A percentile compares a stretch with the other conserved stretches of the same genome.
Conservation (phyloP, 2,797 vertebrate species). For the Eulemur coronatus region DNA sequence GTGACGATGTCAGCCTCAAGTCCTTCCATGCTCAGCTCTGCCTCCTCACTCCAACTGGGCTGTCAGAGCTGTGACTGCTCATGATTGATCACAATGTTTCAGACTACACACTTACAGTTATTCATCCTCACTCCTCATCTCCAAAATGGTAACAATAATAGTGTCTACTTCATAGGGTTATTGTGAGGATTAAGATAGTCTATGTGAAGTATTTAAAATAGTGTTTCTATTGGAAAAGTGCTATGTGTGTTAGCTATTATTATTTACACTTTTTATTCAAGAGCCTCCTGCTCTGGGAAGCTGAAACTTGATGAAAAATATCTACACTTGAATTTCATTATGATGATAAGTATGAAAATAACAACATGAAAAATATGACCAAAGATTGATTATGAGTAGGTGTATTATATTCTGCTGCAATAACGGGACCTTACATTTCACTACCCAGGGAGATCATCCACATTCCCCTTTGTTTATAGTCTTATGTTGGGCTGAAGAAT, state of each 20-base stretch:
- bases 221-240: background rate
- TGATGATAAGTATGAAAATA: background rate
- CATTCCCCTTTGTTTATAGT: constrained; percentile 58
- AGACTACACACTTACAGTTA: background rate
- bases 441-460: background rate
- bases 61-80: accelerated
- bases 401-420: constrained; percentile 17
- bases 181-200: background rate
- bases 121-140: background rate
- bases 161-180: background rate
- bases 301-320: constrained; percentile 2
- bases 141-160: background rate
- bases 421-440: background rate
- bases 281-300: background rate
- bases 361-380: background rate
- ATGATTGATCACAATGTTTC: background rate
- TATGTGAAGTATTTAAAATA: background rate
- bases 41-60: background rate
- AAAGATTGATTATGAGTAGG: background rate
- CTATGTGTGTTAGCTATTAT: background rate
- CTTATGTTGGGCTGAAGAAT: constrained; percentile 28
- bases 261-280: constrained; percentile 11
- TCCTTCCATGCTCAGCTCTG: background rate
- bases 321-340: background rate
- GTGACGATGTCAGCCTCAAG: no score